phyloP scores from a whole-genome alignment of 1,140 invertebrate species.

The Asobara japonica region DNA sequence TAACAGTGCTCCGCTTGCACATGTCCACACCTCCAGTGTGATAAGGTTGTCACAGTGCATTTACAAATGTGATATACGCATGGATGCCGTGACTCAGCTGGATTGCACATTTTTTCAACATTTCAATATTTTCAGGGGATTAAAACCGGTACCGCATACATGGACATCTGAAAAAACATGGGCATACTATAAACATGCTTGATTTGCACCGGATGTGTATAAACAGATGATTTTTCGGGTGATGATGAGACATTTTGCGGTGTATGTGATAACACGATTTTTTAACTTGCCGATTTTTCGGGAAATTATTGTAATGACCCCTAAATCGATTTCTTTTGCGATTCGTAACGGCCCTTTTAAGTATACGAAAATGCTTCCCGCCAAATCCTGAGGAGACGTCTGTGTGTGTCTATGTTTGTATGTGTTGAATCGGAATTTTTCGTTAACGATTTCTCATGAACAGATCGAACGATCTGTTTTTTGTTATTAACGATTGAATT shows the following conservation, averaged over 20 bases:
- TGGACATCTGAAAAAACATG: constrained; percentile 1
- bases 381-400: too few species aligned
- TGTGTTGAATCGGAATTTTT: too few species aligned
- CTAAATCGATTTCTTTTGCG: too few species aligned
- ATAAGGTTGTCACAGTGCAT: constrained; percentile 44
- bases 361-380: too few species aligned
- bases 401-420: too few species aligned
- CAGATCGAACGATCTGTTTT: too few species aligned
- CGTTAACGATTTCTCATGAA: too few species aligned
- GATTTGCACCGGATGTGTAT: neutral
- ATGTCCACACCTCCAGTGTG: constrained; percentile 35
- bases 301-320: neutral
- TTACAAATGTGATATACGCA: constrained; percentile 1
- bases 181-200: neutral
- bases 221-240: neutral
- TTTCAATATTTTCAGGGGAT: constrained; percentile 11
- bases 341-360: too few species aligned
- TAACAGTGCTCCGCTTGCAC: neutral
- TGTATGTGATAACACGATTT: too few species aligned
- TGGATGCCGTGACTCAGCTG: neutral
- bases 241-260: too few species aligned
- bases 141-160: constrained; percentile 5
- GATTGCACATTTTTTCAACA: neutral
- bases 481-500: too few species aligned
- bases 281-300: neutral